A percentile compares a stretch with the other conserved stretches of the same genome.
phyloP scores from a whole-genome alignment of 2,797 vertebrate species.

The Phaenicophaeus curvirostris region DNA sequence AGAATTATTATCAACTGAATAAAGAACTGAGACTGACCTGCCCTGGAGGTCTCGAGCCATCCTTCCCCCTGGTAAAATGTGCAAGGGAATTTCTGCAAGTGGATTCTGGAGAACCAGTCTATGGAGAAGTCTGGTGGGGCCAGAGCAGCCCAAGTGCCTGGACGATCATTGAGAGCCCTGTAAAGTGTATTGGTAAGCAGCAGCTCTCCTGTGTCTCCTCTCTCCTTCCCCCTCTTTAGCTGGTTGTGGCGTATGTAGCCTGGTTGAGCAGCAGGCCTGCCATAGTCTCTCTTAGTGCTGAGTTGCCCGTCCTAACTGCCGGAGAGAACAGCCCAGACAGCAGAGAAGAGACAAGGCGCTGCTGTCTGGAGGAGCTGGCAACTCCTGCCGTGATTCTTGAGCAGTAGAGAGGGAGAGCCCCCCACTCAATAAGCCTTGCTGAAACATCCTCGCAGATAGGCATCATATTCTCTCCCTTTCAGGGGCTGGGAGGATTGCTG shows the following conservation, averaged over 20 bases:
- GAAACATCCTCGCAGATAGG: too few relatives aligned
- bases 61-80: background rate
- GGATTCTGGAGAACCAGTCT: rapidly evolving
- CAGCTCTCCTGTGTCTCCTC: background rate
- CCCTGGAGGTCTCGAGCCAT: background rate
- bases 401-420: background rate
- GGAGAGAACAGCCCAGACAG: too few relatives aligned
- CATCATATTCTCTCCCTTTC: background rate
- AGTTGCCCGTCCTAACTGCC: too few relatives aligned
- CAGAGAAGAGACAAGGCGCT: too few relatives aligned
- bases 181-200: background rate
- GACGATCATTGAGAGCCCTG: rapidly evolving
- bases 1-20: rapidly evolving
- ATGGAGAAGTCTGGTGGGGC: background rate
- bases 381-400: background rate
- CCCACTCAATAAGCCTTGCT: too few relatives aligned
- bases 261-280: too few relatives aligned
- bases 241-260: too few relatives aligned
- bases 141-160: background rate
- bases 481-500: background rate
- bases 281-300: too few relatives aligned
- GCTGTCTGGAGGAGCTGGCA: too few relatives aligned
- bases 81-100: rapidly evolving
- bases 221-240: too few relatives aligned
- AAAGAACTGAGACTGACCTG: background rate